Conservation (phyloP, 2,797 vertebrate genomes). For the Synaphobranchus kaupii region DNA sequence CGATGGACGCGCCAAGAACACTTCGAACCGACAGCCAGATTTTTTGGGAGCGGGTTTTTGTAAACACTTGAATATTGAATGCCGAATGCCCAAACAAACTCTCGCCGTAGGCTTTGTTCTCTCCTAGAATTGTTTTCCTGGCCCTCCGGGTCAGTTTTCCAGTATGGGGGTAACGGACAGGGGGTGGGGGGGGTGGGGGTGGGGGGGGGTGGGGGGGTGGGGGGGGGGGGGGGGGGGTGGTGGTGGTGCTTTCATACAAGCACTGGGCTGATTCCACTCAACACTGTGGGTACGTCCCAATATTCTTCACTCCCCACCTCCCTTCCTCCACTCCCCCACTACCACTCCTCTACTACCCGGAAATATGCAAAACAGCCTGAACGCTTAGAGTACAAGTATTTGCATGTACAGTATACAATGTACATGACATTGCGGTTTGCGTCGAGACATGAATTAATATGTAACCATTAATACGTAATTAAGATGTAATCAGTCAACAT, state of each 20-base stretch:
- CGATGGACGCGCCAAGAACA: neutral
- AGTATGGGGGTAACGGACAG: neutral
- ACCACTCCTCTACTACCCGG: too few species aligned
- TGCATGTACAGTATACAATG: too few species aligned
- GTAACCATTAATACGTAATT: too few species aligned
- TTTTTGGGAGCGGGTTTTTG: neutral
- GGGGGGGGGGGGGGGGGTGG: neutral
- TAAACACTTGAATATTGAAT: neutral
- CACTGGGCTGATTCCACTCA: neutral
- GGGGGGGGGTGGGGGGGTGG: neutral
- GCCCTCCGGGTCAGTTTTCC: neutral
- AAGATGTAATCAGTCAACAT: too few species aligned
- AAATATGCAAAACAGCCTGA: too few species aligned
- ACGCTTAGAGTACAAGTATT: too few species aligned
- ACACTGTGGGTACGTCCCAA: too few species aligned
- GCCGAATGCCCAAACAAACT: neutral
- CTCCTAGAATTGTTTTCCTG: neutral
- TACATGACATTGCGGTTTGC: too few species aligned
- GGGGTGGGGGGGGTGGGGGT: neutral
- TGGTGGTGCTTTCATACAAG: neutral
- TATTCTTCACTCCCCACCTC: too few species aligned
- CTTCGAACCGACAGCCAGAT: neutral
- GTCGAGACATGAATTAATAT: too few species aligned
- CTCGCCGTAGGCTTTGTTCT: neutral
- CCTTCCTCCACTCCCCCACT: too few species aligned